These are phyloP conservation scores for Drosophila aldrichi DNA, from an alignment of 2,888 invertebrate genomes.

Conservation along the genomic window DNA sequence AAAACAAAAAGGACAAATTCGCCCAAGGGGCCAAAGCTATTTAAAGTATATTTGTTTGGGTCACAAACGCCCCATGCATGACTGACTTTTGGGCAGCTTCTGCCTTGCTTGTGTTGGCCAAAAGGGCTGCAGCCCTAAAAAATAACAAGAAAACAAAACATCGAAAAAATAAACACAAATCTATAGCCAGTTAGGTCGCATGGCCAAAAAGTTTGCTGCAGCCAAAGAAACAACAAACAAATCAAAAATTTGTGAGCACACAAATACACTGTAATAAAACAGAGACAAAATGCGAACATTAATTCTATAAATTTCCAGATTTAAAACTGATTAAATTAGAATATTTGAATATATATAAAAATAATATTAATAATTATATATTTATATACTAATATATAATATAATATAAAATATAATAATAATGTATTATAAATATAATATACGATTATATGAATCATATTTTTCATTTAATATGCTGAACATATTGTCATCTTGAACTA, in stretches of 20 bases:
- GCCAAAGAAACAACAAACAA: constrained; percentile 10
- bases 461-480: too few species aligned
- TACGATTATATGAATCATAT: too few species aligned
- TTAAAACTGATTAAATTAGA: neutral
- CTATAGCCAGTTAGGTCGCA: constrained; percentile 37
- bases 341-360: too few species aligned
- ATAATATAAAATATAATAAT: too few species aligned
- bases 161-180: constrained; percentile 29
- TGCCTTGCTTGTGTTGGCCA: neutral
- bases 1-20: constrained; percentile 24
- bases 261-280: constrained; percentile 12
- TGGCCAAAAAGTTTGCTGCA: constrained; percentile 1
- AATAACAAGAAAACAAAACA: constrained; percentile 1
- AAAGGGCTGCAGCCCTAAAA: constrained; percentile 19
- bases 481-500: too few species aligned
- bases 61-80: constrained; percentile 61
- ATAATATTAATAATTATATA: too few species aligned
- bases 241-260: constrained; percentile 16
- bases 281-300: neutral
- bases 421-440: too few species aligned
- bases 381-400: too few species aligned
- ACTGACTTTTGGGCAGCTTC: constrained; percentile 54
- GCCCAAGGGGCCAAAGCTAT: constrained; percentile 45
- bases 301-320: too few species aligned
- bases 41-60: constrained; percentile 68